Evolutionary conservation across 2,797 vertebrate species (phyloP).

Genomic region (Melanotaenia maccullochi): DNA sequence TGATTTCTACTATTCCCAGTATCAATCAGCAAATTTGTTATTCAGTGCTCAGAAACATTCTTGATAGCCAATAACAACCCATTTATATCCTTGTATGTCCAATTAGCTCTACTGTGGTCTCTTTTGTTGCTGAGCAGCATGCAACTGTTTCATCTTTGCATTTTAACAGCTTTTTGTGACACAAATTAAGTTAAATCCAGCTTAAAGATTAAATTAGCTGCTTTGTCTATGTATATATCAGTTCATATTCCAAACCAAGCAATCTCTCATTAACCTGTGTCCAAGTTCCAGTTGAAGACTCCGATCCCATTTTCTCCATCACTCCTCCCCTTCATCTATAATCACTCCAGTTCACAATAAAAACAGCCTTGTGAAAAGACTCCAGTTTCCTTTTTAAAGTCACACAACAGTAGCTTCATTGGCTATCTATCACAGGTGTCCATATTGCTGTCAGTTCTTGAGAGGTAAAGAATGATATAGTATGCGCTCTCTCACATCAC

Average conservation of each 20-base stretch:
- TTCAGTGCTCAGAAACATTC: neutral
- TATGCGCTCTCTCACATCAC: constrained; percentile 44
- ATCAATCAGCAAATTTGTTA: too few species aligned
- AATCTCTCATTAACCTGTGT: neutral
- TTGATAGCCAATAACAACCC: neutral
- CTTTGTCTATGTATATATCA: too few species aligned
- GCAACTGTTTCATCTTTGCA: neutral
- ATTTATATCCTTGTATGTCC: neutral
- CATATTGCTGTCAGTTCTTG: constrained; percentile 58
- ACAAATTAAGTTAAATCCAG: too few species aligned
- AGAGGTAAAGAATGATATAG: constrained; percentile 61
- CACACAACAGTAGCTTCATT: constrained; percentile 52
- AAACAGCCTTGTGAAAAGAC: constrained; percentile 46
- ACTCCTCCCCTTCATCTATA: neutral
- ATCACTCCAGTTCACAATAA: constrained; percentile 52
- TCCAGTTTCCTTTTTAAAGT: constrained; percentile 60
- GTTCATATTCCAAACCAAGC: too few species aligned
- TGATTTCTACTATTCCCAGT: too few species aligned
- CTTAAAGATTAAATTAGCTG: too few species aligned
- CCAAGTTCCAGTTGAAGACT: constrained; percentile 4
- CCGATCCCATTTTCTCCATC: neutral
- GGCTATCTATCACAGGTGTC: constrained; percentile 67
- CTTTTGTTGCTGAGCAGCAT: neutral
- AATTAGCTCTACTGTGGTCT: neutral
- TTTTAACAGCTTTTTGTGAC: neutral